Evolutionary conservation across 2,888 invertebrate genomes (phyloP).

Genomic region (Mongoloraphidia duomilia): DNA sequence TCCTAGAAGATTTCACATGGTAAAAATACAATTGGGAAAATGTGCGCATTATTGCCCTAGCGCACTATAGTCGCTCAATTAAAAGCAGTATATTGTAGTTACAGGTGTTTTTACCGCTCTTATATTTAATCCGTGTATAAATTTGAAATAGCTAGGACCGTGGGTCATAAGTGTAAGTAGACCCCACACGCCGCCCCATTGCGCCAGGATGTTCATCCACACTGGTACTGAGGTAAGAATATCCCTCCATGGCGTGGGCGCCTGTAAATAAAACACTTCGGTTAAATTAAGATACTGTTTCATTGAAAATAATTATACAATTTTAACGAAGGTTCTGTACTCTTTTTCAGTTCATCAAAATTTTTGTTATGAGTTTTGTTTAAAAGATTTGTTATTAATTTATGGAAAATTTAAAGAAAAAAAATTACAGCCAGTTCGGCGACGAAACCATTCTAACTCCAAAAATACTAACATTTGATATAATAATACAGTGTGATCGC

Average conservation of each 20-base stretch:
- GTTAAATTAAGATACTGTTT: too few species aligned
- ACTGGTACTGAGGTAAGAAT: constrained; percentile 44
- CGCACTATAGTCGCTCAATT: background rate
- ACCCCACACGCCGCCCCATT: constrained; percentile 55
- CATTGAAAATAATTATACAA: background rate
- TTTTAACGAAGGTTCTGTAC: too few species aligned
- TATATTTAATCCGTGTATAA: constrained; percentile 53
- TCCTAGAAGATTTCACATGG: too few species aligned
- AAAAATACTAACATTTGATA: too few species aligned
- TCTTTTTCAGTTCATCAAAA: too few species aligned
- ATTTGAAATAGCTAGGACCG: constrained; percentile 53
- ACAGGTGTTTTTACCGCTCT: constrained; percentile 35
- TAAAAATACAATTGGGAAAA: too few species aligned
- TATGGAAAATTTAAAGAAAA: too few species aligned
- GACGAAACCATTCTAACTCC: too few species aligned
- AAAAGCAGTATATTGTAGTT: background rate
- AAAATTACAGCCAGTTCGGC: too few species aligned
- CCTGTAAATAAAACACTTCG: constrained; percentile 19
- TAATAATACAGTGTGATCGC: too few species aligned
- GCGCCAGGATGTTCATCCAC: constrained; percentile 48
- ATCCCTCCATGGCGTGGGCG: constrained; percentile 43
- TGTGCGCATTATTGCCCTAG: background rate
- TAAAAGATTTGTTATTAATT: too few species aligned
- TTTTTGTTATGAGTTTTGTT: too few species aligned
- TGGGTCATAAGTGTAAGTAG: constrained; percentile 54